Conservation (phyloP, 2,888 invertebrate genomes). For the Megamerina dolium region DNA sequence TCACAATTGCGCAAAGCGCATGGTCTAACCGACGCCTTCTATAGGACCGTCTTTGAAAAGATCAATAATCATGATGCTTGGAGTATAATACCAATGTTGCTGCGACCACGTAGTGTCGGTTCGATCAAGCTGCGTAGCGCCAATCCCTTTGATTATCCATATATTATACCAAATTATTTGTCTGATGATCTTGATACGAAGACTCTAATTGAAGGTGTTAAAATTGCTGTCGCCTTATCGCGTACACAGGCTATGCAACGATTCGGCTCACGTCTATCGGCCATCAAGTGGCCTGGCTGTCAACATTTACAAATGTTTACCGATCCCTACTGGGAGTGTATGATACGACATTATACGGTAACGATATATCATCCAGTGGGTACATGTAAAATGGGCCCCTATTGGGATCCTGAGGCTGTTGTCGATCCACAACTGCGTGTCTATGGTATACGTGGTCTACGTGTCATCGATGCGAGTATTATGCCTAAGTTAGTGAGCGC, state of each 20-base stretch:
- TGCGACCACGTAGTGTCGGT: slow-evolving; percentile 81
- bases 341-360: slow-evolving; percentile 74
- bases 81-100: slow-evolving; percentile 76
- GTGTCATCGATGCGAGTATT: slow-evolving; percentile 79
- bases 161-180: slow-evolving; percentile 89
- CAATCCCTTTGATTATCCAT: slow-evolving; percentile 82
- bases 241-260: slow-evolving; percentile 69
- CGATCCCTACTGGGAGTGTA: slow-evolving; percentile 80
- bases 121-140: slow-evolving; percentile 71
- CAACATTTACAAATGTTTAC: slow-evolving; percentile 60
- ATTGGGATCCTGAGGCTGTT: slow-evolving; percentile 76
- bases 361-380: slow-evolving; percentile 85
- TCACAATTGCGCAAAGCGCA: slow-evolving; percentile 74
- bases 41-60: slow-evolving; percentile 66
- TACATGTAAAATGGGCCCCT: slow-evolving; percentile 85
- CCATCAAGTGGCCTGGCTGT: slow-evolving; percentile 72
- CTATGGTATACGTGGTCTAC: slow-evolving; percentile 69
- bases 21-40: slow-evolving; percentile 68
- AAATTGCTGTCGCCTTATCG: slow-evolving; percentile 75
- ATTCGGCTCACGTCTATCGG: slow-evolving; percentile 66
- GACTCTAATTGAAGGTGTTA: slow-evolving; percentile 77
- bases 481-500: slow-evolving; percentile 83
- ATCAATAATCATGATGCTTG: slow-evolving; percentile 73
- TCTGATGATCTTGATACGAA: slow-evolving; percentile 72
- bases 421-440: slow-evolving; percentile 74